These are phyloP conservation scores for Cephus sareptanus DNA, from an alignment of 2,888 invertebrate species.

Conservation along the genomic window DNA sequence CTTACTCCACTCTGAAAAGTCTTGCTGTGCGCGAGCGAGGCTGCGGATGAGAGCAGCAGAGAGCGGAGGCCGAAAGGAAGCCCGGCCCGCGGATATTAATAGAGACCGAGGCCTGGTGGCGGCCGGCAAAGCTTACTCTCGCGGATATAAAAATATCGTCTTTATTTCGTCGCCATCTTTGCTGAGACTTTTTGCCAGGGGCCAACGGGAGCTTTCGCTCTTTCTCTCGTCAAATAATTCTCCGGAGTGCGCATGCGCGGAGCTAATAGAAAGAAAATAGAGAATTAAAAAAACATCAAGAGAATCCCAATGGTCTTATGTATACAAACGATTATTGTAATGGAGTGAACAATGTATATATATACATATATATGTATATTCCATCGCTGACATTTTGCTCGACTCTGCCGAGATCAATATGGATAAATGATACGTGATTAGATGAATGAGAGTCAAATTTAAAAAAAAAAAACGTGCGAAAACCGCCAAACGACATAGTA, in stretches of 20 bases:
- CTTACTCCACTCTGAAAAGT: not conserved
- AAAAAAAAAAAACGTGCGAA: not conserved
- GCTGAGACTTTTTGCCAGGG: conserved; percentile 13
- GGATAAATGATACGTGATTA: not conserved
- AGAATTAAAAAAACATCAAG: not conserved
- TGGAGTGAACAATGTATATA: not conserved
- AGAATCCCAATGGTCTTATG: not conserved
- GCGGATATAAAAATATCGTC: conserved; percentile 63
- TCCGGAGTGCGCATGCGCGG: not conserved
- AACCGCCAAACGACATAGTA: not conserved
- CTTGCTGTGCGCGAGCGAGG: not conserved
- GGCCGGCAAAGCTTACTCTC: conserved; percentile 47
- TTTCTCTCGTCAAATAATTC: not conserved
- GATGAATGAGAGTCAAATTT: not conserved
- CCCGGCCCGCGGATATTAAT: conserved; percentile 62
- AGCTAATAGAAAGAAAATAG: not conserved
- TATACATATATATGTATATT: not conserved
- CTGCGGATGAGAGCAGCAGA: conserved; percentile 8
- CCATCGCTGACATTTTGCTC: not conserved
- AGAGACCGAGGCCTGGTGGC: conserved; percentile 60
- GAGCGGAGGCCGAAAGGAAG: conserved; percentile 41
- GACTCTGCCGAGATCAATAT: not conserved
- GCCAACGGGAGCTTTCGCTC: conserved; percentile 10
- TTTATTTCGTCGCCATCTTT: conserved; percentile 42
- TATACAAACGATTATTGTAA: not conserved